These are phyloP conservation scores for Periphyllus acericola DNA, from an alignment of 2,888 invertebrate species.

Conservation along the genomic window DNA sequence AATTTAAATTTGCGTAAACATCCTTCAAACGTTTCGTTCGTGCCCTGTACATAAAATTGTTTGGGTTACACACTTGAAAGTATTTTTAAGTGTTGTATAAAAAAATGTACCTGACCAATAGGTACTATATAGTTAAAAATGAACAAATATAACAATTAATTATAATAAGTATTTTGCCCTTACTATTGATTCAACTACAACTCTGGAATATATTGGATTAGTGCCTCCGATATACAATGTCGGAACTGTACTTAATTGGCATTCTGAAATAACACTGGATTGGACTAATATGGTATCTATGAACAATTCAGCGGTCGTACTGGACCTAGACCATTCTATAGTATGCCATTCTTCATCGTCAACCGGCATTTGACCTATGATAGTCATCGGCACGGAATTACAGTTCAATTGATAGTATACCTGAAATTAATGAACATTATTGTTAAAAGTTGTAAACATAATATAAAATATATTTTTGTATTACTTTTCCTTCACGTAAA, in stretches of 20 bases:
- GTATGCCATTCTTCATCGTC: slow-evolving; percentile 86
- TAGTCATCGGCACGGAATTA: slow-evolving; percentile 73
- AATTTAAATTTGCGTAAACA: slow-evolving; percentile 83
- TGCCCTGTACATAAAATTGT: slow-evolving; percentile 68
- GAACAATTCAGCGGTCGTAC: slow-evolving; percentile 74
- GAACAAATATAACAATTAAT: not conserved
- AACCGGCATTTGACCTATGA: slow-evolving; percentile 72
- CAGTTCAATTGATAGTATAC: slow-evolving; percentile 79
- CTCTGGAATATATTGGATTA: slow-evolving; percentile 69
- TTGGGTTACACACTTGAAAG: slow-evolving; percentile 63
- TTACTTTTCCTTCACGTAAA: slow-evolving; percentile 76
- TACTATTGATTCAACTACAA: slow-evolving; percentile 67
- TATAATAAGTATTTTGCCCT: slow-evolving; percentile 30
- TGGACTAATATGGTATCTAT: slow-evolving; percentile 72
- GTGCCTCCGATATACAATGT: slow-evolving; percentile 88
- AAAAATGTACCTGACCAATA: not conserved
- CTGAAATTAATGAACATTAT: slow-evolving; percentile 67
- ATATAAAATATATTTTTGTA: slow-evolving; percentile 74
- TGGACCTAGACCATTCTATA: slow-evolving; percentile 75
- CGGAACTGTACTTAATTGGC: slow-evolving; percentile 72
- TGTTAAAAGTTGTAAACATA: not conserved
- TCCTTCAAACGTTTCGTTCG: slow-evolving; percentile 80
- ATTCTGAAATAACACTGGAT: slow-evolving; percentile 70
- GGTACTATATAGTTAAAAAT: not conserved
- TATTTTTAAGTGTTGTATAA: not conserved